phyloP scores from a whole-genome alignment of 2,888 invertebrate species.

The Bembecia ichneumoniformis region DNA sequence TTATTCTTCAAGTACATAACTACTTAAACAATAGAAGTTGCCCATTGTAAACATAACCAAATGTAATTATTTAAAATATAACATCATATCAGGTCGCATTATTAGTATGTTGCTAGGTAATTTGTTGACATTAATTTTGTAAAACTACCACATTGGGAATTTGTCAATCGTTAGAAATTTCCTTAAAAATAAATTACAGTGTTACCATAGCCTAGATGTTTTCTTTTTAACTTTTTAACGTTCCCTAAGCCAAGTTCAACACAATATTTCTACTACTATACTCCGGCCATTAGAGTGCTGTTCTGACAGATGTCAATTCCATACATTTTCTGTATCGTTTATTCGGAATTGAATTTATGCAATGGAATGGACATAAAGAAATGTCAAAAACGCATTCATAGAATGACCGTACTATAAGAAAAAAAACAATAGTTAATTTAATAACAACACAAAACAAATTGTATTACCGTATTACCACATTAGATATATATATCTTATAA shows the following conservation, averaged over 20 bases:
- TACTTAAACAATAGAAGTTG: too few species aligned
- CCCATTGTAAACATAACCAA: constrained; percentile 13
- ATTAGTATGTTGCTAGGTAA: constrained; percentile 54
- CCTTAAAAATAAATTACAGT: constrained; percentile 70
- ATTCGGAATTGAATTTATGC: too few species aligned
- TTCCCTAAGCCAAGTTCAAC: background rate
- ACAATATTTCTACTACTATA: background rate
- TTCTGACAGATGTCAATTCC: too few species aligned
- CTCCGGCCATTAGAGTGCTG: too few species aligned
- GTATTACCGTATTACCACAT: too few species aligned
- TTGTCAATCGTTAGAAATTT: constrained; percentile 67
- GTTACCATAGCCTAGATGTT: constrained; percentile 45
- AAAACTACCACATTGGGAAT: constrained; percentile 54
- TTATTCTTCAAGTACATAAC: background rate
- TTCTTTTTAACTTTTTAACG: constrained; percentile 1
- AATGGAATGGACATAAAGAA: too few species aligned
- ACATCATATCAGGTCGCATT: constrained; percentile 60
- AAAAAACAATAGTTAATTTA: too few species aligned
- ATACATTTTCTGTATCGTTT: too few species aligned
- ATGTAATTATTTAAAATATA: constrained; percentile 37
- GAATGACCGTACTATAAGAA: too few species aligned
- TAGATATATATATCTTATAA: too few species aligned
- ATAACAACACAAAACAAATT: too few species aligned
- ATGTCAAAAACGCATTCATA: too few species aligned
- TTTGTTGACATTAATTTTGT: constrained; percentile 68